Evolutionary conservation across 2,888 invertebrate species (phyloP), one percentile per base, ranked within the genome.

Genomic region (Pristionchus entomophagus): DNA sequence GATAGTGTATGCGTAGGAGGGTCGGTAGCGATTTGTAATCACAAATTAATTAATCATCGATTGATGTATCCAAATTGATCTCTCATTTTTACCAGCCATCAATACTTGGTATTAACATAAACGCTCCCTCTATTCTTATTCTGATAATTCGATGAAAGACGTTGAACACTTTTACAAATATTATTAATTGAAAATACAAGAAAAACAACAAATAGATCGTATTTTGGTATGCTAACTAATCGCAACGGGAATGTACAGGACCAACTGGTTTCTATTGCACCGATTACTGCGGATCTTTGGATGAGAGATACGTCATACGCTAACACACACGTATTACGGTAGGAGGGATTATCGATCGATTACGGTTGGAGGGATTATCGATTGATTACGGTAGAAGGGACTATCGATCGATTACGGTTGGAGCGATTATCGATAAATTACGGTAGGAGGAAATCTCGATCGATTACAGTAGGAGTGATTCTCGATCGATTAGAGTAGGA

Each of bases 231-330:
- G 35, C 2, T 65, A 17, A 8, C 65, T 65, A 65, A 35, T 65
- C 35, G 35, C 65, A 38, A 65, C 65, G 35, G 65, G 65, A 65
- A 65, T 65, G 65, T 65, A 65, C 65, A 59, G 8, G 26, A 26
- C 6, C 45, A 6, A 45, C 6, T 45, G 59, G 59, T 6, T n/a
- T 32, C 29, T 65, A 65, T 65, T 65, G 65, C 65, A 65, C 65
- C 65, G 65, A 65, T 62, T 65, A 19, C 65, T 65, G 65, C 65
- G n/a, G n/a, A 35, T 65, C 65, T 65, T 65, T 65, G 65, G 65
- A 65, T 35, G 65, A 65, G 65, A 65, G n/a, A n/a, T n/a, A n/a
- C 35, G 65, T 65, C 65, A 65, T 65, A 65, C 62, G 62, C 29
- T 62, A 62, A 32, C 2, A 62, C 2, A 62, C 62, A 62, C 62